Evolutionary conservation across 1,140 invertebrate species (phyloP).

Genomic region (Solen grandis): DNA sequence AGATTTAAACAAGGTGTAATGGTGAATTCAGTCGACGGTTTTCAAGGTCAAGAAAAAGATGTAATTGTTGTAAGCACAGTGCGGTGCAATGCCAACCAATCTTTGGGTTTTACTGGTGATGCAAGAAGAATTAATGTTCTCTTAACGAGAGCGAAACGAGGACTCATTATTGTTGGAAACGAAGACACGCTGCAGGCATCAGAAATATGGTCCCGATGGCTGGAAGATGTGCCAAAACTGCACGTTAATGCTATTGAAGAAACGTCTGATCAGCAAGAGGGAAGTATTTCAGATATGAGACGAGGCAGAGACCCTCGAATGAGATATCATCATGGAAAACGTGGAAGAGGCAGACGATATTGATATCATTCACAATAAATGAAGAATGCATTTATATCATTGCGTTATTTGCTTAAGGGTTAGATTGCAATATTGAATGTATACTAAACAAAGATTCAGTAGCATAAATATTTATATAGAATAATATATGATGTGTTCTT

Average conservation of each 20-base stretch:
- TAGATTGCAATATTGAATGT: too few species aligned
- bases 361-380: too few species aligned
- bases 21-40: slow-evolving; percentile 58
- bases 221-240: slow-evolving; percentile 7
- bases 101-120: slow-evolving; percentile 78
- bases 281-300: too few species aligned
- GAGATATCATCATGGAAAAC: too few species aligned
- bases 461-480: too few species aligned
- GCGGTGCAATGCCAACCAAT: slow-evolving; percentile 32
- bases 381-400: too few species aligned
- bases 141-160: slow-evolving; percentile 81
- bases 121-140: slow-evolving; percentile 83
- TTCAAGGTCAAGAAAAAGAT: slow-evolving; percentile 63
- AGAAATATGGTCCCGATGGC: slow-evolving; percentile 44
- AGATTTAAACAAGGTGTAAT: slow-evolving; percentile 25
- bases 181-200: slow-evolving; percentile 23
- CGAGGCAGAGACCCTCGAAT: too few species aligned
- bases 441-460: too few species aligned
- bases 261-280: too few species aligned
- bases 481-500: too few species aligned
- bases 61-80: slow-evolving; percentile 59
- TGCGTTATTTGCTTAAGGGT: too few species aligned
- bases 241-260: not conserved
- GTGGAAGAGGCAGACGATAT: too few species aligned
- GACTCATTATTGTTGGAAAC: slow-evolving; percentile 58